phyloP scores from a whole-genome alignment of 1,140 invertebrate genomes.

The Lepidurus couesii region DNA sequence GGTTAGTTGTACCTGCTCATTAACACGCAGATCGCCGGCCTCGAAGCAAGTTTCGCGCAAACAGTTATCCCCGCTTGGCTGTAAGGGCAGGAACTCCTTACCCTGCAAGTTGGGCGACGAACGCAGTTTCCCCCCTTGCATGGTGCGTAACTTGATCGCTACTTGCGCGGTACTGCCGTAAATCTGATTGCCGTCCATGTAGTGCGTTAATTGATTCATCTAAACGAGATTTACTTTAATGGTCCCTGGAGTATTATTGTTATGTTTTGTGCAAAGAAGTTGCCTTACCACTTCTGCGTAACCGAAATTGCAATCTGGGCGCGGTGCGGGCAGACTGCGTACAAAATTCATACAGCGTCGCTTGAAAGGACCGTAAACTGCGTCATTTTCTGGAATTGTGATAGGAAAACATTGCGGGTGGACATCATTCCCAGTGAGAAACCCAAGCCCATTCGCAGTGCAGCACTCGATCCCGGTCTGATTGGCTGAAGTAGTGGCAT shows the following conservation, averaged over 20 bases:
- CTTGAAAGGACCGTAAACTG: slow-evolving; percentile 30
- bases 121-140: slow-evolving; percentile 57
- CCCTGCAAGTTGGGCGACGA: slow-evolving; percentile 55
- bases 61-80: slow-evolving; percentile 52
- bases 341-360: slow-evolving; percentile 38
- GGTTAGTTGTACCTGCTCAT: slow-evolving; percentile 49
- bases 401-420: slow-evolving; percentile 42
- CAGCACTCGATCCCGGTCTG: slow-evolving; percentile 54
- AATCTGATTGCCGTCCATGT: slow-evolving; percentile 73
- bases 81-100: slow-evolving; percentile 62
- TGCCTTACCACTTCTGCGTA: slow-evolving; percentile 43
- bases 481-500: slow-evolving; percentile 15
- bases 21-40: slow-evolving; percentile 54
- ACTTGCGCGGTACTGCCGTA: slow-evolving; percentile 67
- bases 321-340: slow-evolving; percentile 37
- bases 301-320: slow-evolving; percentile 35
- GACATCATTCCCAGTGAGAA: slow-evolving; percentile 43
- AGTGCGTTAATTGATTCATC: slow-evolving; percentile 74
- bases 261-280: neutral
- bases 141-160: slow-evolving; percentile 56
- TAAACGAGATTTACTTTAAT: slow-evolving; percentile 42
- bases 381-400: slow-evolving; percentile 38
- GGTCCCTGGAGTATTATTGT: neutral
- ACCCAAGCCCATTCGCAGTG: slow-evolving; percentile 56
- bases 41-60: slow-evolving; percentile 61